Base-by-base conservation (phyloP, 2,113 vertebrate genomes). In the Callipepla squamata region DNA sequence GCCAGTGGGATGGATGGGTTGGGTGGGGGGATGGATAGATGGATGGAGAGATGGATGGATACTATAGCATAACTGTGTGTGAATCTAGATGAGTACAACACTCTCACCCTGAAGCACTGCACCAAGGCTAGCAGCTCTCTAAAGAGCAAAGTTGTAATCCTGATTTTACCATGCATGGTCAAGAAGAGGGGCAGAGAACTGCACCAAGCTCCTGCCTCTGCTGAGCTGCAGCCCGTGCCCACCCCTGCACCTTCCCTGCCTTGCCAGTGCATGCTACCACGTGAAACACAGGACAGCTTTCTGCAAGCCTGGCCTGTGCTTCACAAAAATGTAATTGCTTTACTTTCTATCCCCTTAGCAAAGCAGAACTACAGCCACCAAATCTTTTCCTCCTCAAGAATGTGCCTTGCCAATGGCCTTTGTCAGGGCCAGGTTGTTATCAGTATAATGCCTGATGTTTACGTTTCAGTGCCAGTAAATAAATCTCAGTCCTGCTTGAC, bases 401-500 rank as follows among this genome's bases (percentile, higher is more conserved):
- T 92, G 90, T 85, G 87, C 92, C 89, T 96, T 92, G 95, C 92
- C 89, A 94, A 42, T 95, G 94, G 92, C 94, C 94, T 96, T 93
- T 96, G 95, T 96, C 93, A 92, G 89, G 92, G 95, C 93, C 96
- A 94, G 86, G 81, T 92, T 93, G 94, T 96, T 96, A 95, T 96
- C 94, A 91, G 94, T 61, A 16, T 73, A 72, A 47, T 93, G 91
- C 94, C 93, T 96, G 82, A 62, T 96, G 95, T 95, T 96, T 96
- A 92, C 94, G 93, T 81, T 93, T 93, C 91, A 83, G 83, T 92
- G 93, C 94, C 96, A 96, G 95, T 89, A 97, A 96, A 96, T 96
- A 96, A 96, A 97, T 97, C 98, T 97, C 93, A 86, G 91, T 87
- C 96, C 96, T 93, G 97, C 97, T 97, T 97, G 97, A 98, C 97